A percentile compares a stretch with the other conserved stretches of the same genome.
phyloP scores from a whole-genome alignment of 2,888 invertebrate species.

The Platycnemis pennipes region DNA sequence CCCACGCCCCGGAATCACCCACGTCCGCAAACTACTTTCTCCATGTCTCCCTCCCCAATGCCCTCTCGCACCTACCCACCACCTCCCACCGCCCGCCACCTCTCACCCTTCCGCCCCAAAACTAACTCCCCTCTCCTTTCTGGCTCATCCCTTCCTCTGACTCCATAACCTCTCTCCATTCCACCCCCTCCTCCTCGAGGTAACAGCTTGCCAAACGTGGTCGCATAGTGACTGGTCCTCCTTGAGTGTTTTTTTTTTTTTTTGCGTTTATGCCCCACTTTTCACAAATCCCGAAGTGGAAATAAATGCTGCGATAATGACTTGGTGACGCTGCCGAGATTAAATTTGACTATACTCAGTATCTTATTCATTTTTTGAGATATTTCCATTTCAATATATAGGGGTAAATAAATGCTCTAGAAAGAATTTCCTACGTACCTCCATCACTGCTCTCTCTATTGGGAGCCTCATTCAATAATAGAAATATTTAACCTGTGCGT shows the following conservation, averaged over 20 bases:
- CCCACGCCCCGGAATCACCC: neutral
- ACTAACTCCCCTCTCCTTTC: neutral
- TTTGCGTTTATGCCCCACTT: neutral
- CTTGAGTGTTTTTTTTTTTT: constrained; percentile 13
- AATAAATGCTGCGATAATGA: neutral
- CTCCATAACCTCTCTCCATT: constrained; percentile 7
- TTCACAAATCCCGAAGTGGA: neutral
- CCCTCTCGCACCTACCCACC: neutral
- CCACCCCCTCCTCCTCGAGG: neutral
- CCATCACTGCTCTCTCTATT: too few species aligned
- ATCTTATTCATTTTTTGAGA: too few species aligned
- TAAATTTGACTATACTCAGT: too few species aligned
- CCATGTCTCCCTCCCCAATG: neutral
- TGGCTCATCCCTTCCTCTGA: neutral
- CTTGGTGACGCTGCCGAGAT: neutral
- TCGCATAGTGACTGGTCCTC: neutral
- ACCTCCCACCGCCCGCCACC: neutral
- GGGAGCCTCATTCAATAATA: too few species aligned
- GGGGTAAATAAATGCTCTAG: too few species aligned
- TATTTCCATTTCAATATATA: too few species aligned
- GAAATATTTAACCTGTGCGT: too few species aligned
- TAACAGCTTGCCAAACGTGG: neutral
- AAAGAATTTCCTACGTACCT: too few species aligned
- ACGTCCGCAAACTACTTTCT: constrained; percentile 43
- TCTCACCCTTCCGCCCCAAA: neutral